Percentiles rank a stretch among this genome's conserved stretches.
phyloP scores from a whole-genome alignment of 2,888 invertebrate genomes.

The Oxystoma pomonae region DNA sequence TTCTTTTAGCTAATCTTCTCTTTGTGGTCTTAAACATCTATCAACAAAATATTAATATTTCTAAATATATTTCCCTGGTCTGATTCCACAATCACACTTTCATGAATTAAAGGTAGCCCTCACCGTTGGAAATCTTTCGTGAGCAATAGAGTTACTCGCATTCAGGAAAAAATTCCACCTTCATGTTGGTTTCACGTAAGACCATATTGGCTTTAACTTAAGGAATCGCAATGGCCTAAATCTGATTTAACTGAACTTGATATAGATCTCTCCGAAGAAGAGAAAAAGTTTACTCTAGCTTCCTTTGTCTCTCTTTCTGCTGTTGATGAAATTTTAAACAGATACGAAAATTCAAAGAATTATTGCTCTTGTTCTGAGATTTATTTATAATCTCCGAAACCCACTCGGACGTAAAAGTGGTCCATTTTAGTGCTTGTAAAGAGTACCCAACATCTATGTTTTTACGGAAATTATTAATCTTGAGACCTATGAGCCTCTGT shows the following conservation, averaged over 20 bases:
- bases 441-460: constrained; percentile 10
- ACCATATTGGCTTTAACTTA: neutral
- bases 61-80: constrained; percentile 12
- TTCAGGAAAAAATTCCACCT: constrained; percentile 13
- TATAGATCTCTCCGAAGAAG: constrained; percentile 3
- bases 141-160: constrained; percentile 17
- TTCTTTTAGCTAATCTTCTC: constrained; percentile 15
- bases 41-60: constrained; percentile 3
- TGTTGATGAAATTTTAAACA: neutral
- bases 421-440: constrained; percentile 7
- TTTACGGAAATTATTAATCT: constrained; percentile 3
- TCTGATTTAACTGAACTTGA: neutral
- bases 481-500: neutral
- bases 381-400: neutral
- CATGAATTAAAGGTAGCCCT: constrained; percentile 17
- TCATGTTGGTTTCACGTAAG: constrained; percentile 7
- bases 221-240: constrained; percentile 4
- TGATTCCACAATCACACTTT: constrained; percentile 11
- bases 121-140: constrained; percentile 19
- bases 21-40: constrained; percentile 2
- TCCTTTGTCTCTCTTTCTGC: neutral
- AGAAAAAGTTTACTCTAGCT: constrained; percentile 1
- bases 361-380: constrained; percentile 1
- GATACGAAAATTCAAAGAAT: constrained; percentile 7
- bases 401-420: neutral